Percentiles rank a stretch among this genome's conserved stretches.
Evolutionary conservation across 2,113 vertebrate species (phyloP).

Genomic region (Prolemur simus): DNA sequence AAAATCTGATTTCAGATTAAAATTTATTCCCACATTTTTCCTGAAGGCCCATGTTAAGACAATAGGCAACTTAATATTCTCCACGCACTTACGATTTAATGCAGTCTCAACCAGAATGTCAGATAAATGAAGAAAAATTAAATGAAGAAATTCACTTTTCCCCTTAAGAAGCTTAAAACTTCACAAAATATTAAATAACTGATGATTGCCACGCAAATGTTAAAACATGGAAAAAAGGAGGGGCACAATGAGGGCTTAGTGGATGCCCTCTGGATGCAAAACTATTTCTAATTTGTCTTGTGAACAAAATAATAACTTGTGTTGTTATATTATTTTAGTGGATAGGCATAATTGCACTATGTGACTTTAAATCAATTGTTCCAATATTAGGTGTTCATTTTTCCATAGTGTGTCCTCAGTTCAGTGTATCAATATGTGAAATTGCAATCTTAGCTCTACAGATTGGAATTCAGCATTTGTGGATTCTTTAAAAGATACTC

Average conservation of each 20-base stretch:
- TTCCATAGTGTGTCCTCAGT: neutral
- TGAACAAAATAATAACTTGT: neutral
- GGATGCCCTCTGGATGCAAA: neutral
- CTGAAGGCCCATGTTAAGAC: neutral
- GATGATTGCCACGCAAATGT: neutral
- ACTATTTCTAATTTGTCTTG: neutral
- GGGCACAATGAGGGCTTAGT: neutral
- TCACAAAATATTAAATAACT: neutral
- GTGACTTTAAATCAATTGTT: neutral
- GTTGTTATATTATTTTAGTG: neutral
- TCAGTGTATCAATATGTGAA: neutral
- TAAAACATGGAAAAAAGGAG: neutral
- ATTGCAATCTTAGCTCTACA: neutral
- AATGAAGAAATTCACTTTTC: neutral
- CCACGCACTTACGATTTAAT: neutral
- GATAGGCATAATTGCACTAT: neutral
- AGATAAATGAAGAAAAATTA: neutral
- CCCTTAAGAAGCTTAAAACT: neutral
- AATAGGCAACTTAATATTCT: neutral
- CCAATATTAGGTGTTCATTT: neutral
- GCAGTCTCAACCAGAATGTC: neutral
- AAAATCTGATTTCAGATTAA: neutral
- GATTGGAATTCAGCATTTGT: neutral
- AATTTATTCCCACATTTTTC: neutral
- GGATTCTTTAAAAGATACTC: neutral